Evolutionary conservation across 2,797 vertebrate species (phyloP).

Genomic region (Salarias fasciatus): DNA sequence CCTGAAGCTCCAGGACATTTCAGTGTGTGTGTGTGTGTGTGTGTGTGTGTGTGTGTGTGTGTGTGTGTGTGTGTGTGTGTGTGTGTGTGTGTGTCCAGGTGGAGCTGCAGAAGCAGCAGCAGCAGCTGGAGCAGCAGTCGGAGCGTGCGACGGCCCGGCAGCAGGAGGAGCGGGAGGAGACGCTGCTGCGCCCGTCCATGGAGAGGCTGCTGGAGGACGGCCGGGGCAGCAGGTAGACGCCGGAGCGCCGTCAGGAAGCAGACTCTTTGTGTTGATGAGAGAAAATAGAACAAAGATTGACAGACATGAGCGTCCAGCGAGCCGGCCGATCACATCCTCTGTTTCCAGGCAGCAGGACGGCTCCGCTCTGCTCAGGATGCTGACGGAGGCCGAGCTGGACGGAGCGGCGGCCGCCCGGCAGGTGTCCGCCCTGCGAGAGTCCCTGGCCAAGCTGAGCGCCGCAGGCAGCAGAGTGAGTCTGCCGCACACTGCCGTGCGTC

Average conservation of each 20-base stretch:
- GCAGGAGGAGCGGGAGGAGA: slow-evolving; percentile 89
- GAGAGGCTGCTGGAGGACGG: slow-evolving; percentile 89
- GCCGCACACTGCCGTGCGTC: no score
- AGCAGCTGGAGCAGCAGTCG: slow-evolving; percentile 73
- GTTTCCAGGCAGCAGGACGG: slow-evolving; percentile 78
- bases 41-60: no score
- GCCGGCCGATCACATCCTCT: no score
- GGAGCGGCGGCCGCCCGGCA: slow-evolving; percentile 88
- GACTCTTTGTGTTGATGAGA: no score
- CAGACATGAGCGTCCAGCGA: no score
- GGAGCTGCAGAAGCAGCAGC: slow-evolving; percentile 64
- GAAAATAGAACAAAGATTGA: no score
- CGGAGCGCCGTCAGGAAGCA: no score
- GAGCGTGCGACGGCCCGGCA: slow-evolving; percentile 87
- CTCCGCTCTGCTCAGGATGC: slow-evolving; percentile 86
- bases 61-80: no score
- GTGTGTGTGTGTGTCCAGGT: no score
- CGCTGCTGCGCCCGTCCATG: slow-evolving; percentile 85
- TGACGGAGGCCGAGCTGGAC: slow-evolving; percentile 89
- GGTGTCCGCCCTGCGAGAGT: slow-evolving; percentile 85
- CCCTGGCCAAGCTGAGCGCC: slow-evolving; percentile 79
- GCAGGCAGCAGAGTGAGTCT: no score
- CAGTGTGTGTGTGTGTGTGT: no score
- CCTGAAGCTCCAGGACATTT: no score
- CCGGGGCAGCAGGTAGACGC: slow-evolving; percentile 76